Evolutionary conservation across 1,140 invertebrate genomes (phyloP).

Genomic region (Coelopa frigida): DNA sequence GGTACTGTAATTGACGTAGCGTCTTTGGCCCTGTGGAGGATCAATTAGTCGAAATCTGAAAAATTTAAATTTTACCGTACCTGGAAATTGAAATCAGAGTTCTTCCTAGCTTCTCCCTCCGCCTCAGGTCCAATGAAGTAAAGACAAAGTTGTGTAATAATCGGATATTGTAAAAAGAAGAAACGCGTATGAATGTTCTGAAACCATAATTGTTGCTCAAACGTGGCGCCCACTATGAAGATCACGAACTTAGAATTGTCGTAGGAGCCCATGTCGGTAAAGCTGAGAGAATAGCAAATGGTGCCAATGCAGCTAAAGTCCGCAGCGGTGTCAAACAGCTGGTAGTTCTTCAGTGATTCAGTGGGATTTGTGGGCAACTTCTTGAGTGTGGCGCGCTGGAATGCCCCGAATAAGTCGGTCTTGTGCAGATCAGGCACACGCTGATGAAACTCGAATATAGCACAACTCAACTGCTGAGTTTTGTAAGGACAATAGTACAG

Average conservation of each 20-base stretch:
- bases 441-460: neutral
- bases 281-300: slow-evolving; percentile 18
- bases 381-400: slow-evolving; percentile 11
- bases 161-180: slow-evolving; percentile 21
- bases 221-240: slow-evolving; percentile 22
- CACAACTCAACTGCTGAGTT: neutral
- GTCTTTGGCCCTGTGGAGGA: neutral
- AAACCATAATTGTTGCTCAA: slow-evolving; percentile 21
- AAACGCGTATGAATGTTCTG: slow-evolving; percentile 23
- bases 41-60: no score
- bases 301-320: slow-evolving; percentile 27
- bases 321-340: slow-evolving; percentile 19
- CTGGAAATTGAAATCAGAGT: neutral
- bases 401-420: slow-evolving; percentile 16
- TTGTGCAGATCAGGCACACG: neutral
- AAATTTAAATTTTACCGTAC: neutral
- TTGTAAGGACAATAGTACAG: slow-evolving; percentile 20
- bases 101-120: neutral
- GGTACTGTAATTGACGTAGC: neutral
- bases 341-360: slow-evolving; percentile 13
- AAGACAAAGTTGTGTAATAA: slow-evolving; percentile 17
- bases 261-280: neutral
- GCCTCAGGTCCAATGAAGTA: slow-evolving; percentile 24
- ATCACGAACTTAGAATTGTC: slow-evolving; percentile 9
- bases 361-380: slow-evolving; percentile 9